These are phyloP conservation scores for Brenthis ino DNA, from an alignment of 2,888 invertebrate genomes.

Conservation along the genomic window DNA sequence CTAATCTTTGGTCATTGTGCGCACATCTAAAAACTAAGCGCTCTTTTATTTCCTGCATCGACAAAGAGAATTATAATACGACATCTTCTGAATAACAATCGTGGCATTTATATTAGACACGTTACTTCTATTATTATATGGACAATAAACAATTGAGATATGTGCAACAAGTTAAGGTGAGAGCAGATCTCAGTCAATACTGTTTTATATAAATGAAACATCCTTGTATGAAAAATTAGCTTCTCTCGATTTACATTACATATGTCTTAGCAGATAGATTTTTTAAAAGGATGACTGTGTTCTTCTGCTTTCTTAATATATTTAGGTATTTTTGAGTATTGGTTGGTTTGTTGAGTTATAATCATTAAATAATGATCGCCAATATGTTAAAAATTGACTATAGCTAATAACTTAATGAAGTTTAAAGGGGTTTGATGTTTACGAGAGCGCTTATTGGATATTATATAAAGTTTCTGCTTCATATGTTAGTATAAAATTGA, in stretches of 20 bases:
- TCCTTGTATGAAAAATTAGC: background rate
- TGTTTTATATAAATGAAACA: background rate
- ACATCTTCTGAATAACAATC: conserved; percentile 34
- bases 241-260: background rate
- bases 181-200: conserved; percentile 19
- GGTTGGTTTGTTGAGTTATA: too few relatives aligned
- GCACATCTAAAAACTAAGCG: conserved; percentile 26
- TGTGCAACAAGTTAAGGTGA: conserved; percentile 9
- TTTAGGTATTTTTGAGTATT: too few relatives aligned
- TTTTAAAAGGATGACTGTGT: too few relatives aligned
- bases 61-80: conserved; percentile 31
- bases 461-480: background rate
- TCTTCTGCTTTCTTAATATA: too few relatives aligned
- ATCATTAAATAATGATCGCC: too few relatives aligned
- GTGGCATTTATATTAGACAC: conserved; percentile 34
- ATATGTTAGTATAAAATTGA: too few relatives aligned
- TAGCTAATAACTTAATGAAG: too few relatives aligned
- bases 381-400: too few relatives aligned
- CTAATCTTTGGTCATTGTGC: conserved; percentile 32
- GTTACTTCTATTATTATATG: conserved; percentile 42
- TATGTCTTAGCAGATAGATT: too few relatives aligned
- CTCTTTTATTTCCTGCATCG: conserved; percentile 31
- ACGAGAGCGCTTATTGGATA: too few relatives aligned
- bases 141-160: conserved; percentile 44
- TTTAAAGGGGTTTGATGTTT: too few relatives aligned